Base-by-base conservation (phyloP, 2,888 invertebrate species). In the Drosophila ustulata region DNA sequence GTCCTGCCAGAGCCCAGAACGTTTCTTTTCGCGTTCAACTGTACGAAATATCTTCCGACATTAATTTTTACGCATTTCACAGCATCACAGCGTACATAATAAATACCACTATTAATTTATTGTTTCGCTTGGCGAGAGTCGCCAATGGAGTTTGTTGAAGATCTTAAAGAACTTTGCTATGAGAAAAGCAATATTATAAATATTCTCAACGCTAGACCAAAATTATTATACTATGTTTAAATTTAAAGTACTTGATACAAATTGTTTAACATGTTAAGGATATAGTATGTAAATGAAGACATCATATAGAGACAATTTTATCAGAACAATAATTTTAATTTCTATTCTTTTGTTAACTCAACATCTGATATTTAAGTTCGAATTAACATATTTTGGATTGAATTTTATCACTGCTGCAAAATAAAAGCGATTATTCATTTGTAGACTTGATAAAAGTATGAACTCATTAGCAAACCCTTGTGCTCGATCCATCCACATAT, bases 91-190 rank as follows among this genome's bases (percentile, higher is more conserved):
- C 45, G 64, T 74, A 66, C 80, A 83, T 86, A 64, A 73, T 82
- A 86, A 88, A 83, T 76, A 77, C 59, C 59, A 58, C 80, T 63
- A 88, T 86, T 73, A 73, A 86, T 80, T 71, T 71, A 80, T 71
- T 76, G 65, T 66, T 63, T 47, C 57, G 46, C 30, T 47, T 62
- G 37, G n/a, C 71, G 62, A 66, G 77, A 11, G 71, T 26, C 0
- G 57, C 11, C 11, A 11, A 18, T 37, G 45, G 8, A 49, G 61
- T 64, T 75, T 32, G 3, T n/a, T 18, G 18, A 18, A 18, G 18
- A 18, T 18, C 18, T 18, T 18, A 18, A 18, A 18, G 0, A 18
- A 18, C 18, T 18, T 18, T 18, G 18, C 18, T 18, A 18, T 18
- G 18, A 18, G 18, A 18, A 18, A 18, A 18, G 18, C 18, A 18